Evolutionary conservation across 2,113 vertebrate species (phyloP).

Genomic region (Nestor notabilis): DNA sequence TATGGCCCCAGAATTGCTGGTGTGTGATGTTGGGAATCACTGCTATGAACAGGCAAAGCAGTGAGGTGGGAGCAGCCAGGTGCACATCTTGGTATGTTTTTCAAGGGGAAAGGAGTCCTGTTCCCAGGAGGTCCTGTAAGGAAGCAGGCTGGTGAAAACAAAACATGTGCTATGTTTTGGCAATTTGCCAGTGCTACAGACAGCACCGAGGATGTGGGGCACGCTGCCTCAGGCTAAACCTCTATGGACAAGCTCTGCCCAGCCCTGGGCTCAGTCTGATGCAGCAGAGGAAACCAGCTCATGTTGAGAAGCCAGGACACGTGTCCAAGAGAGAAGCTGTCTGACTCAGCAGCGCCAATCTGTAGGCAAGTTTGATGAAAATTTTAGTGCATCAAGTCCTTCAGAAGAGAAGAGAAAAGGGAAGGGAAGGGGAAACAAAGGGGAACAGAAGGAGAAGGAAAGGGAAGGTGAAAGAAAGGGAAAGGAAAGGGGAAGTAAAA

Average conservation of each 20-base stretch:
- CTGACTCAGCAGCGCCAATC: not conserved
- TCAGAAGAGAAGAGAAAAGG: not conserved
- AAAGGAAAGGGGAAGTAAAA: not conserved
- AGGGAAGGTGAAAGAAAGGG: not conserved
- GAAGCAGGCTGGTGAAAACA: not conserved
- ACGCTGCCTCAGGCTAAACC: accelerated
- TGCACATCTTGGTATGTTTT: accelerated
- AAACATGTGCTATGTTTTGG: accelerated
- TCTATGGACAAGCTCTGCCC: accelerated
- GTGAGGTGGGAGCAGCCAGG: not conserved
- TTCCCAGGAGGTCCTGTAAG: not conserved
- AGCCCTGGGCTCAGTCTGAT: not conserved
- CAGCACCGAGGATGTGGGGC: not conserved
- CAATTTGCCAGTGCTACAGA: not conserved
- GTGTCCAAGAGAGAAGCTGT: accelerated
- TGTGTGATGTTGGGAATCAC: not conserved
- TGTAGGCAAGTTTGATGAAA: not conserved
- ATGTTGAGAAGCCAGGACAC: not conserved
- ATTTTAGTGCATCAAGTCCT: not conserved
- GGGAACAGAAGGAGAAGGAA: not conserved
- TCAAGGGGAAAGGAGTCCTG: not conserved
- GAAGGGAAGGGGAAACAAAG: not conserved
- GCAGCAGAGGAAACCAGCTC: not conserved
- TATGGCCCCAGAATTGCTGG: accelerated
- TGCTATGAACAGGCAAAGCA: not conserved